Percentiles rank a stretch among this genome's conserved stretches.
phyloP scores from a whole-genome alignment of 2,888 invertebrate genomes.

The Folsomia manolachei region DNA sequence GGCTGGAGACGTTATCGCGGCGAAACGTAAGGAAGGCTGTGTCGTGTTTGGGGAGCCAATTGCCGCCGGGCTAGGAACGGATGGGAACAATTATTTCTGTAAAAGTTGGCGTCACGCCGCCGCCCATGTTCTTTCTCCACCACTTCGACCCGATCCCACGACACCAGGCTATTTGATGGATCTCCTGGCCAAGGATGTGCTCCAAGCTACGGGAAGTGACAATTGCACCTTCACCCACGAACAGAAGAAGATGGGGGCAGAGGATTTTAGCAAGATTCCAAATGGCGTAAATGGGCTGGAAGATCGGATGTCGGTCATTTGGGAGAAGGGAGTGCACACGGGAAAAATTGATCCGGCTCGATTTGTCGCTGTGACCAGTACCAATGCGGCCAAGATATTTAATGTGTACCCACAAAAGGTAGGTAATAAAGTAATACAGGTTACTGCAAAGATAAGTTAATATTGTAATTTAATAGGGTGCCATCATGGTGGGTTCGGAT shows the following conservation, averaged over 20 bases:
- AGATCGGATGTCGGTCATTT: slow-evolving; percentile 93
- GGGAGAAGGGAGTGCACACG: slow-evolving; percentile 90
- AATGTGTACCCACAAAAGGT: slow-evolving; percentile 91
- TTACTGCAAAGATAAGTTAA: no score
- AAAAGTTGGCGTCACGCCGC: slow-evolving; percentile 90
- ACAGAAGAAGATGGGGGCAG: slow-evolving; percentile 84
- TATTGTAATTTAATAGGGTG: slow-evolving; percentile 61
- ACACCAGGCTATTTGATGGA: slow-evolving; percentile 86
- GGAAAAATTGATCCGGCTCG: slow-evolving; percentile 87
- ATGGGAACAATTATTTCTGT: slow-evolving; percentile 77
- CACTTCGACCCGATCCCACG: slow-evolving; percentile 80
- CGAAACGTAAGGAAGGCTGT: slow-evolving; percentile 58
- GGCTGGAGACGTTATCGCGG: slow-evolving; percentile 75
- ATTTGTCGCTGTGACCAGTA: slow-evolving; percentile 94
- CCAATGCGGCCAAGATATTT: slow-evolving; percentile 95
- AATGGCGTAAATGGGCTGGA: slow-evolving; percentile 97
- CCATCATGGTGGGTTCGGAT: slow-evolving; percentile 87
- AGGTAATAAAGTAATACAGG: no score
- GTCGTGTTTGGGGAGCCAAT: slow-evolving; percentile 74
- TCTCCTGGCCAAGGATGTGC: slow-evolving; percentile 79
- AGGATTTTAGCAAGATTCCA: slow-evolving; percentile 90
- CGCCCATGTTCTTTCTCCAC: slow-evolving; percentile 90
- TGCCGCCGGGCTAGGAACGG: slow-evolving; percentile 73
- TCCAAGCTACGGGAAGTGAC: slow-evolving; percentile 91
- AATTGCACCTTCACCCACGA: slow-evolving; percentile 91